Evolutionary conservation across 2,888 invertebrate genomes (phyloP).

Genomic region (Torymus texanus): DNA sequence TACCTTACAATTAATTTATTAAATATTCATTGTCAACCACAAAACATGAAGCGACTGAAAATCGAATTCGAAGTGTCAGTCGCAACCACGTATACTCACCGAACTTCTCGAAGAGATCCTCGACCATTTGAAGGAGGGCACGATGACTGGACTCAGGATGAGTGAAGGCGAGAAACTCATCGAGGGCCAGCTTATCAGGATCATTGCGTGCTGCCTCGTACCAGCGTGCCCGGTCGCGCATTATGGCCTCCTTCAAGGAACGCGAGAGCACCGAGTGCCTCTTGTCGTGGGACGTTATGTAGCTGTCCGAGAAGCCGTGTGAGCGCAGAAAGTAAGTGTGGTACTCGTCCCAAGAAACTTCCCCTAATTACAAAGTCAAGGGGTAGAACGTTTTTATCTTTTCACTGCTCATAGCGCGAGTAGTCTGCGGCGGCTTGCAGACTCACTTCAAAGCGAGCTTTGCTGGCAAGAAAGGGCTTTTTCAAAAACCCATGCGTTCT

Average conservation of each 20-base stretch:
- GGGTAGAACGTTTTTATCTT: constrained; percentile 25
- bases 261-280: constrained; percentile 81
- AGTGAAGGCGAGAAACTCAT: constrained; percentile 87
- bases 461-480: too few species aligned
- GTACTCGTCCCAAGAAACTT: constrained; percentile 88
- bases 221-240: constrained; percentile 87
- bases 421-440: too few species aligned
- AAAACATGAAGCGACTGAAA: too few species aligned
- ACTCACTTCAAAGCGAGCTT: too few species aligned
- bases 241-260: constrained; percentile 83
- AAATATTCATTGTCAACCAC: too few species aligned
- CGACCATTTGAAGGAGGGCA: constrained; percentile 79
- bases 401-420: constrained; percentile 54
- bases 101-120: constrained; percentile 85
- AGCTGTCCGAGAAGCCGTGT: constrained; percentile 81
- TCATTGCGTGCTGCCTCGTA: constrained; percentile 85
- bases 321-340: constrained; percentile 84
- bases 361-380: constrained; percentile 72
- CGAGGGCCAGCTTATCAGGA: constrained; percentile 84
- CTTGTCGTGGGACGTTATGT: constrained; percentile 81
- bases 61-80: too few species aligned
- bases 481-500: too few species aligned
- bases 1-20: too few species aligned
- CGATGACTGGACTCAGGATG: constrained; percentile 86
- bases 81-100: constrained; percentile 72